A percentile compares a stretch with the other conserved stretches of the same genome.
Conservation (phyloP, 2,797 vertebrate genomes). For the Amblyopsis hoosieri region DNA sequence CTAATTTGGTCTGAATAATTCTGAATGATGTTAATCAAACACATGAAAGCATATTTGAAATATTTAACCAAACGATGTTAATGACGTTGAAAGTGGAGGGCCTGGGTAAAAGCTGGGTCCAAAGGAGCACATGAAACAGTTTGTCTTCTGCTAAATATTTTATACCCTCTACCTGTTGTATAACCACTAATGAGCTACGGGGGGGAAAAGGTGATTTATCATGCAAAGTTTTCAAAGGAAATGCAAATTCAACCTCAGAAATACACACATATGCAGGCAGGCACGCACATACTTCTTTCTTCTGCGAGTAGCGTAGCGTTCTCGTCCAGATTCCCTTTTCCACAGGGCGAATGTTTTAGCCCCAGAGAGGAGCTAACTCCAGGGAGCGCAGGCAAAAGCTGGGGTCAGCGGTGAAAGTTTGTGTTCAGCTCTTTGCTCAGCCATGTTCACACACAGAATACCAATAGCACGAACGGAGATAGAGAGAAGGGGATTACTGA, state of each 20-base stretch:
- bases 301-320: neutral
- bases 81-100: slow-evolving; percentile 74
- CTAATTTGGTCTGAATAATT: slow-evolving; percentile 73
- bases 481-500: slow-evolving; percentile 83
- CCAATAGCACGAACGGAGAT: slow-evolving; percentile 75
- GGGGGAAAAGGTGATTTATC: slow-evolving; percentile 69
- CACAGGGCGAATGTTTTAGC: slow-evolving; percentile 94
- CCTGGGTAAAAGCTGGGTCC: slow-evolving; percentile 71
- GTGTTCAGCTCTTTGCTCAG: slow-evolving; percentile 70
- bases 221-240: slow-evolving; percentile 80
- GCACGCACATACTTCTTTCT: slow-evolving; percentile 5
- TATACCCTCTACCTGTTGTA: slow-evolving; percentile 74
- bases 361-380: slow-evolving; percentile 91
- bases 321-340: slow-evolving; percentile 74
- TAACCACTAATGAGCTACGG: slow-evolving; percentile 71
- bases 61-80: slow-evolving; percentile 77
- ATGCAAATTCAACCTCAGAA: slow-evolving; percentile 67
- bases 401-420: slow-evolving; percentile 80
- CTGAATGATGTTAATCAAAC: slow-evolving; percentile 78
- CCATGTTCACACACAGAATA: slow-evolving; percentile 84
- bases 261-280: slow-evolving; percentile 33
- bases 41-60: slow-evolving; percentile 73
- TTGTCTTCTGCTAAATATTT: slow-evolving; percentile 78
- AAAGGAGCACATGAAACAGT: slow-evolving; percentile 73
- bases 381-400: slow-evolving; percentile 81